phyloP scores from a whole-genome alignment of 2,113 vertebrate species.

The Amphiprion percula region DNA sequence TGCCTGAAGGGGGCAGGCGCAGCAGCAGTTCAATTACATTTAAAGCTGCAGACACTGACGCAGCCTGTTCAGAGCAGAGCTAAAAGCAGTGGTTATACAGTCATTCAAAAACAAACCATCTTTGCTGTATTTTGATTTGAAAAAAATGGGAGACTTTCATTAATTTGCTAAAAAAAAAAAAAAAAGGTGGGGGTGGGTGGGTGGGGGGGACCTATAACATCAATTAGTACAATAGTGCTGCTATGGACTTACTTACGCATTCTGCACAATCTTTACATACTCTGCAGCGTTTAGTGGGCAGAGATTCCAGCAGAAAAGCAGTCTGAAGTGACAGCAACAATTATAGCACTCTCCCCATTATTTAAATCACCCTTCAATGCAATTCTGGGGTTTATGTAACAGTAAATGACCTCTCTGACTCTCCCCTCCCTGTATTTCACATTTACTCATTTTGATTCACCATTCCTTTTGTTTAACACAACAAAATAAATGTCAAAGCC shows the following conservation, averaged over 20 bases:
- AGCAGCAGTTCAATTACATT: no score
- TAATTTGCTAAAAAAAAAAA: no score
- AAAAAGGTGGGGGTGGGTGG: no score
- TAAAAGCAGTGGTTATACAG: no score
- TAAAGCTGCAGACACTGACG: no score
- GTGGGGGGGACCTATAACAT: no score
- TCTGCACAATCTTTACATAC: not conserved
- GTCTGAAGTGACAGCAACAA: constrained; percentile 18
- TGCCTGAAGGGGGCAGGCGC: no score
- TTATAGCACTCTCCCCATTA: constrained; percentile 16
- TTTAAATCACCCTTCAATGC: constrained; percentile 3
- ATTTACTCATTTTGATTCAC: not conserved
- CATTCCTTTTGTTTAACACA: not conserved
- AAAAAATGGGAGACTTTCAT: no score
- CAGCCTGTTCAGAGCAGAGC: no score
- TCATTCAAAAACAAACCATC: no score
- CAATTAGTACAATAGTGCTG: not conserved
- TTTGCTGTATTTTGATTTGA: no score
- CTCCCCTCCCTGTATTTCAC: not conserved
- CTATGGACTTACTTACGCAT: not conserved
- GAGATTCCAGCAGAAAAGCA: not conserved
- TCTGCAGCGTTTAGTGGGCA: not conserved
- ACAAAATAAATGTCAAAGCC: not conserved
- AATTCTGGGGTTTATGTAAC: not conserved
- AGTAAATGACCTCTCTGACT: not conserved